These are phyloP conservation scores for Drosophila setosimentum DNA, from an alignment of 2,888 invertebrate species.

Conservation along the genomic window DNA sequence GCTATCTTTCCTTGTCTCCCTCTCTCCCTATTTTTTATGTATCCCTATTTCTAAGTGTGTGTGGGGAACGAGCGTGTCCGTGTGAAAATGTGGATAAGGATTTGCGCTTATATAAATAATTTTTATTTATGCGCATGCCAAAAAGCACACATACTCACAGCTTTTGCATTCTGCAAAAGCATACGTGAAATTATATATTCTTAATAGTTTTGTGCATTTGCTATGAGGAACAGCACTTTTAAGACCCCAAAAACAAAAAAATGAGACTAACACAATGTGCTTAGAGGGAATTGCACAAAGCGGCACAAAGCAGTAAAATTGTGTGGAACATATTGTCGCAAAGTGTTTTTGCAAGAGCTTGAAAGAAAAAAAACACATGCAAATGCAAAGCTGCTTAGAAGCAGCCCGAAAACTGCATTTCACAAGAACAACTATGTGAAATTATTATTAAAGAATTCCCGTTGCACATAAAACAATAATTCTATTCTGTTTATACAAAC, in stretches of 20 bases:
- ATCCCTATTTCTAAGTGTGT: slow-evolving; percentile 7
- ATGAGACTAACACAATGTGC: not conserved
- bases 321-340: not conserved
- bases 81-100: slow-evolving; percentile 47
- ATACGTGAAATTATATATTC: slow-evolving; percentile 42
- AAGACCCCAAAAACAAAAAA: not conserved
- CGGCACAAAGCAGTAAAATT: not conserved
- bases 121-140: slow-evolving; percentile 62
- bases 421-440: not conserved
- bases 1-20: not conserved
- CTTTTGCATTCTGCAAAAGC: slow-evolving; percentile 34
- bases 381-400: not conserved
- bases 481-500: not conserved
- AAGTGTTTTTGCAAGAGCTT: slow-evolving; percentile 5
- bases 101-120: slow-evolving; percentile 73
- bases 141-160: slow-evolving; percentile 47
- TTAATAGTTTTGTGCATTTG: slow-evolving; percentile 52
- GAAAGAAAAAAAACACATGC: not conserved
- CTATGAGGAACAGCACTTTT: slow-evolving; percentile 5
- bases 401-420: not conserved
- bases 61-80: slow-evolving; percentile 7
- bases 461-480: not conserved
- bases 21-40: not conserved
- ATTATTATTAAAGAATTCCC: not conserved
- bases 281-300: not conserved